Percentiles rank a stretch among this genome's conserved stretches.
These are phyloP conservation scores for Takifugu bimaculatus DNA, from an alignment of 2,113 vertebrate species.

Conservation along the genomic window DNA sequence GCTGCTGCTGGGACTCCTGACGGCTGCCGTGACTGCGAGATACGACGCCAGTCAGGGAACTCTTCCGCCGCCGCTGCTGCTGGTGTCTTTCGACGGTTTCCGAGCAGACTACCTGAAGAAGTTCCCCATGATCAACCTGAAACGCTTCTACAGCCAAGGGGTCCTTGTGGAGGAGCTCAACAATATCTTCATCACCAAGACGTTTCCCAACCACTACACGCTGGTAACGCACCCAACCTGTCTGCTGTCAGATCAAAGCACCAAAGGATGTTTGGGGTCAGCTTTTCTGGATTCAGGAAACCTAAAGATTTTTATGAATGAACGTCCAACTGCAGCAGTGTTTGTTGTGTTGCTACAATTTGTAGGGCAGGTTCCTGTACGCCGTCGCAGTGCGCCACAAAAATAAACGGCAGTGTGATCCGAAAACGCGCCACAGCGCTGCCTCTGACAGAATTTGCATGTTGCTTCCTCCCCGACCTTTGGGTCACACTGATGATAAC, in stretches of 20 bases:
- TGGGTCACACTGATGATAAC: too few relatives aligned
- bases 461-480: too few relatives aligned
- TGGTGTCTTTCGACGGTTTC: slow-evolving; percentile 97
- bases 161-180: slow-evolving; percentile 85
- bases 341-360: too few relatives aligned
- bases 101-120: slow-evolving; percentile 88
- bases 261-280: too few relatives aligned
- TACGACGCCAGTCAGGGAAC: slow-evolving; percentile 3
- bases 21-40: slow-evolving; percentile 35
- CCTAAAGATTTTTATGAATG: background rate
- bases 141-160: slow-evolving; percentile 80
- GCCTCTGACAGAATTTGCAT: too few relatives aligned
- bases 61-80: slow-evolving; percentile 73
- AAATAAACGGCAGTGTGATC: too few relatives aligned
- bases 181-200: slow-evolving; percentile 93
- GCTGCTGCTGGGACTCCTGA: too few relatives aligned
- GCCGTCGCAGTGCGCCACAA: too few relatives aligned
- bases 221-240: slow-evolving; percentile 64
- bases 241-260: background rate
- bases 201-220: slow-evolving; percentile 95
- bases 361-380: too few relatives aligned
- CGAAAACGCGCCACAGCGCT: too few relatives aligned
- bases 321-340: too few relatives aligned
- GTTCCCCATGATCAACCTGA: slow-evolving; percentile 85
- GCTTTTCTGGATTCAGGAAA: too few relatives aligned